Evolutionary conservation across 2,797 vertebrate species (phyloP), one percentile per base, ranked within the genome.

Genomic region (Chaenodraco wilsoni): DNA sequence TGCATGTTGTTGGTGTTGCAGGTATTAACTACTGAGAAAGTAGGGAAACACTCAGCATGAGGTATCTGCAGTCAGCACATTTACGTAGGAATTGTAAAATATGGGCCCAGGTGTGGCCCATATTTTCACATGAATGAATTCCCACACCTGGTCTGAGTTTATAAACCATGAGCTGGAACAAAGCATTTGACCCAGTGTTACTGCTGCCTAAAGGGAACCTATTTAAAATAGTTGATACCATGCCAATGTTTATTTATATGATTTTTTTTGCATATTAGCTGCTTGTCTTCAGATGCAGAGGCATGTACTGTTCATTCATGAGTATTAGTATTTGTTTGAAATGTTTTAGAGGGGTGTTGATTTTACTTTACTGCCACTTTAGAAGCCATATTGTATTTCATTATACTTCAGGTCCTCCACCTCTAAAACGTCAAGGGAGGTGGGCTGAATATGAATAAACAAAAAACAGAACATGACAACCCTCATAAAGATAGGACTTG

Each of bases 121-220:
- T 27, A 59, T 71, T 65, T 21, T 37, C 6, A 55, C 16, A 62
- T 33, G 6, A 68, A 68, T 62, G 45, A 62, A 48, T 27, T 46
- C 49, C 13, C 21, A 60, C 49, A 60, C 45, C n/a, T 43, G 33
- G 12, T 72, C 10, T 54, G 5, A 33, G 54, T 31, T 58, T 72
- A 46, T 45, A 17, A 31, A 51, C 12, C 15, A 4, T 44, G 19
- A 41, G 55, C 31, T 27, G 31, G 23, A 14, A 16, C 31, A 27
- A 1, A 44, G 21, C 17, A 43, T 23, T 54, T 11, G 54, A n/a
- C 6, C 2, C 14, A 66, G 16, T n/a, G 3, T 16, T 21, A 16
- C 37, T 43, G 21, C 16, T 44, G 10, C 19, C 10, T 62, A 37
- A 46, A 21, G 14, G 21, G 21, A 43, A 23, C 27, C 27, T 37